A percentile compares a stretch with the other conserved stretches of the same genome.
Evolutionary conservation across 2,797 vertebrate species (phyloP).

Genomic region (Austrolebias charrua): DNA sequence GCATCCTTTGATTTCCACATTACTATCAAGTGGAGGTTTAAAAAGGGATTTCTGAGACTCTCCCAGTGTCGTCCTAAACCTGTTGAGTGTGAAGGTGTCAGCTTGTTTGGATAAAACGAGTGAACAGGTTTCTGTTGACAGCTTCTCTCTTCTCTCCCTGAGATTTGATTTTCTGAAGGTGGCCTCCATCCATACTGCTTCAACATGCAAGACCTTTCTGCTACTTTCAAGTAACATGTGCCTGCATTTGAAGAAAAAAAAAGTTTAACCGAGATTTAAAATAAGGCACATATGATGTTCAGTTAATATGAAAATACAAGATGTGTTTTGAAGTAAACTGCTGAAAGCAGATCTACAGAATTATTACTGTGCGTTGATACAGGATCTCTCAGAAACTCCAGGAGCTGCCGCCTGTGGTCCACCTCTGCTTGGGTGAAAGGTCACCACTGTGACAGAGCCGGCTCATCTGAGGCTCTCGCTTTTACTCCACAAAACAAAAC

Average conservation of each 20-base stretch:
- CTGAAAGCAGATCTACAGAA: constrained; percentile 39
- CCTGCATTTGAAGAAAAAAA: constrained; percentile 24
- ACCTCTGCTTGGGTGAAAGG: constrained; percentile 74
- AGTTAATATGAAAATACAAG: constrained; percentile 53
- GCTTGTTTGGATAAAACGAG: constrained; percentile 43
- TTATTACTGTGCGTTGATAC: constrained; percentile 41
- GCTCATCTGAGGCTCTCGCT: constrained; percentile 70
- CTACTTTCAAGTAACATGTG: constrained; percentile 30
- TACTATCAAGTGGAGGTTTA: constrained; percentile 7
- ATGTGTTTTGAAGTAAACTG: constrained; percentile 47
- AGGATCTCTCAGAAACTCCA: constrained; percentile 42
- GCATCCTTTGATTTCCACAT: constrained; percentile 20
- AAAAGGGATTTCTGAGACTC: constrained; percentile 5
- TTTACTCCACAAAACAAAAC: constrained; percentile 70
- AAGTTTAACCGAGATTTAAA: constrained; percentile 34
- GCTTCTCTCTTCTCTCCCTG: constrained; percentile 55
- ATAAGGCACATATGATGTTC: constrained; percentile 37
- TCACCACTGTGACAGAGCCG: constrained; percentile 75
- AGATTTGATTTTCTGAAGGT: constrained; percentile 39
- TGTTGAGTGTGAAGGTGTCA: constrained; percentile 50
- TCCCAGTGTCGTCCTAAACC: constrained; percentile 23
- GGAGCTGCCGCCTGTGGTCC: constrained; percentile 48
- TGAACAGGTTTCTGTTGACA: constrained; percentile 58
- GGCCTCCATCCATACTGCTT: constrained; percentile 22
- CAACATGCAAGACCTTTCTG: constrained; percentile 23